Conservation (phyloP, 2,113 vertebrate species). For the Mirounga angustirostris region DNA sequence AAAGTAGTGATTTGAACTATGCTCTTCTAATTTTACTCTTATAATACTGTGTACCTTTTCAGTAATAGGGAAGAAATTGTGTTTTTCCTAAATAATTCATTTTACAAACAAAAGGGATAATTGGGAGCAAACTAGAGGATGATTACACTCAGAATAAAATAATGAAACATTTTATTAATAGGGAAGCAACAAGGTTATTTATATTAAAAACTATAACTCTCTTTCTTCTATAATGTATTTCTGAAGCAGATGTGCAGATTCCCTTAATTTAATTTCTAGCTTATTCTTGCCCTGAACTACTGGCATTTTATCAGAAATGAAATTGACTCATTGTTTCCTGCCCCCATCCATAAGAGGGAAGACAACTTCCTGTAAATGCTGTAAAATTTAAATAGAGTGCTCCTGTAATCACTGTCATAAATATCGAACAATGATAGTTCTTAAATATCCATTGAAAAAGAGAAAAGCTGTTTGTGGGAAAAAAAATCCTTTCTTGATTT, state of each 20-base stretch:
- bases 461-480: neutral
- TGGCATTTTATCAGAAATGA: conserved; percentile 63
- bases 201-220: conserved; percentile 30
- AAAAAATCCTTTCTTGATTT: conserved; percentile 35
- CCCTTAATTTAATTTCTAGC: conserved; percentile 12
- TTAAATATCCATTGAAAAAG: conserved; percentile 51
- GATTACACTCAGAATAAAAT: conserved; percentile 31
- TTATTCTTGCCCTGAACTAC: conserved; percentile 50
- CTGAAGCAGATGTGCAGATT: conserved; percentile 58
- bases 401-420: conserved; percentile 38
- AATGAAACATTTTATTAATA: conserved; percentile 33
- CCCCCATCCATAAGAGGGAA: neutral
- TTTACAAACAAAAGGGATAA: conserved; percentile 54
- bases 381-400: conserved; percentile 59
- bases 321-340: conserved; percentile 17
- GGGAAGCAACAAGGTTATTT: conserved; percentile 34
- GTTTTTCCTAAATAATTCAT: conserved; percentile 37
- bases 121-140: neutral
- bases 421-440: neutral
- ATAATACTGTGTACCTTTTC: neutral
- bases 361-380: conserved; percentile 44
- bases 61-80: conserved; percentile 24
- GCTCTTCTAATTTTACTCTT: conserved; percentile 41
- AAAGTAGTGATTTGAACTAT: conserved; percentile 35
- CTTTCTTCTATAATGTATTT: conserved; percentile 26